phyloP scores from a whole-genome alignment of 2,888 invertebrate genomes.

The Andrena trimmerana region DNA sequence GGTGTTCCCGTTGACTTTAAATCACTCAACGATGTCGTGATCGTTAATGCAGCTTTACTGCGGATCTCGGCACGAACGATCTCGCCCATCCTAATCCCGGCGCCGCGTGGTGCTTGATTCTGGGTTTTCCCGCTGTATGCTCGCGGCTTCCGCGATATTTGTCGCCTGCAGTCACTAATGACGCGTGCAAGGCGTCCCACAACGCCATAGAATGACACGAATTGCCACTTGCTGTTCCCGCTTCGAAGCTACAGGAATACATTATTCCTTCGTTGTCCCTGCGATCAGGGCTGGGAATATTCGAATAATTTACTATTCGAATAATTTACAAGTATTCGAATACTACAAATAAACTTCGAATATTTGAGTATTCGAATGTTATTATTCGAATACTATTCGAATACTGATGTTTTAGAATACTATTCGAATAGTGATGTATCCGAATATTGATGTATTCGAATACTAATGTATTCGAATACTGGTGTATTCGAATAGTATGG shows the following conservation, averaged over 20 bases:
- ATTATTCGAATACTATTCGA: too few relatives aligned
- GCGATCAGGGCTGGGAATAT: too few relatives aligned
- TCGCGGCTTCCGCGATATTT: constrained; percentile 9
- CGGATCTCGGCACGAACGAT: background rate
- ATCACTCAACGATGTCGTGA: background rate
- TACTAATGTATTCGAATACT: too few relatives aligned
- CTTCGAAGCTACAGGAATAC: background rate
- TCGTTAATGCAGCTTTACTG: background rate
- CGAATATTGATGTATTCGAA: too few relatives aligned
- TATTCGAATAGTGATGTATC: too few relatives aligned
- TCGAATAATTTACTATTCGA: too few relatives aligned
- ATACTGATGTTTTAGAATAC: too few relatives aligned
- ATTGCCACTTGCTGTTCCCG: background rate
- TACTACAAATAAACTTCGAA: too few relatives aligned
- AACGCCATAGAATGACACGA: background rate
- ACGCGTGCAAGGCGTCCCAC: background rate
- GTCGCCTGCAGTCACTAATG: constrained; percentile 3
- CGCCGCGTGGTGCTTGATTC: background rate
- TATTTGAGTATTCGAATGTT: too few relatives aligned
- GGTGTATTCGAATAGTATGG: too few relatives aligned
- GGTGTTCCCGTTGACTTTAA: background rate
- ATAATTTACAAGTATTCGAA: too few relatives aligned
- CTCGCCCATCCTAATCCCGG: background rate
- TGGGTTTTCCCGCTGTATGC: constrained; percentile 44
- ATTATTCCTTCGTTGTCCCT: background rate